Percentiles rank a stretch among this genome's conserved stretches.
Evolutionary conservation across 2,888 invertebrate species (phyloP).

Genomic region (Euclidia mi): DNA sequence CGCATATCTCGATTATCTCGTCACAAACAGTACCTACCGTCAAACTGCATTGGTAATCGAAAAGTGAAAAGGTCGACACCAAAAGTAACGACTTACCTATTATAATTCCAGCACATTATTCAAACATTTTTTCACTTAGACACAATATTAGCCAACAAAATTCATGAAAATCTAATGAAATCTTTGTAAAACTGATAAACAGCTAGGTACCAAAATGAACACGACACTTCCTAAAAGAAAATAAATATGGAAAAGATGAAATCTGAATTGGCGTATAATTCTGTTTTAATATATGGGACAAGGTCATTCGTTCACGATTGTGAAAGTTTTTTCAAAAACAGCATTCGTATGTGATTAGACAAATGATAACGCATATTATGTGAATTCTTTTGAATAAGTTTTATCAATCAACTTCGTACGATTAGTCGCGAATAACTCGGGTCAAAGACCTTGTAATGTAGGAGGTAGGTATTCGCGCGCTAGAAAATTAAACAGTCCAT

Average conservation of each 20-base stretch:
- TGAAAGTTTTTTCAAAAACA: too few relatives aligned
- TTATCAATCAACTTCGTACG: background rate
- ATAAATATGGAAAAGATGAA: background rate
- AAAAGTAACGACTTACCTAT: background rate
- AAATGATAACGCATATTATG: background rate
- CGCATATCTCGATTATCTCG: too few relatives aligned
- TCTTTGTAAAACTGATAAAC: constrained; percentile 10
- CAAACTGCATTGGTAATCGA: too few relatives aligned
- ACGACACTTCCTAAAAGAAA: background rate
- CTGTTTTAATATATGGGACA: constrained; percentile 6
- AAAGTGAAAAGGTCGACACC: too few relatives aligned
- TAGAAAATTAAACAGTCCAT: background rate
- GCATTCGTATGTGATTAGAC: too few relatives aligned
- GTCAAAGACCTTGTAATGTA: background rate
- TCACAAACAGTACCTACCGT: too few relatives aligned
- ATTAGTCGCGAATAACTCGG: background rate
- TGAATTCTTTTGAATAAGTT: background rate
- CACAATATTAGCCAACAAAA: constrained; percentile 3
- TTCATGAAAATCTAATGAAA: constrained; percentile 17
- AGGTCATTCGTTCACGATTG: constrained; percentile 1
- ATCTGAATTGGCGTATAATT: too few relatives aligned
- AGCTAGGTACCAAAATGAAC: background rate
- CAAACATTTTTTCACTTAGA: background rate
- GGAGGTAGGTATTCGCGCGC: background rate
- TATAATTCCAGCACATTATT: background rate